Conservation (phyloP, 2,113 vertebrate genomes). For the Sander lucioperca region DNA sequence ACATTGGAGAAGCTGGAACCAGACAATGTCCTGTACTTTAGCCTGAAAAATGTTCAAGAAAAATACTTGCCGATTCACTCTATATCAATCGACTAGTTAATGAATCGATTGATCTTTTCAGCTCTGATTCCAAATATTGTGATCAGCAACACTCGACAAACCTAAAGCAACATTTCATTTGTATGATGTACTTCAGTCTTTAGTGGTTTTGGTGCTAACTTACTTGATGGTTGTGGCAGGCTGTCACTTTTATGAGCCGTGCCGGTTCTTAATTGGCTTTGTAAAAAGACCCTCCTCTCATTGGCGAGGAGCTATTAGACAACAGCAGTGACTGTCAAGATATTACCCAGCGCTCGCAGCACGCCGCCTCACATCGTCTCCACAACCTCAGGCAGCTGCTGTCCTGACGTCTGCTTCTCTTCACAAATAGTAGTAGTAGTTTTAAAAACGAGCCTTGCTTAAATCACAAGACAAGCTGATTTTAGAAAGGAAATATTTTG, state of each 20-base stretch:
- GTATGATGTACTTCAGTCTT: not conserved
- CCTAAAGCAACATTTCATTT: not conserved
- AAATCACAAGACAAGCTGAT: slow-evolving; percentile 18
- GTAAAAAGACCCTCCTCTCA: slow-evolving; percentile 50
- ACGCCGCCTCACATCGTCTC: slow-evolving; percentile 25
- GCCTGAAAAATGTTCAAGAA: not conserved
- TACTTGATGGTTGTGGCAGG: slow-evolving; percentile 52
- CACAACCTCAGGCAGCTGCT: slow-evolving; percentile 28
- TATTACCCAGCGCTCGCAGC: slow-evolving; percentile 13
- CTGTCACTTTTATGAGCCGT: slow-evolving; percentile 68
- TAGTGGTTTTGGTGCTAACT: slow-evolving; percentile 9
- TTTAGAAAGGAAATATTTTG: slow-evolving; percentile 41
- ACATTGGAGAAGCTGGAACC: not conserved
- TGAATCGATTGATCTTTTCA: not conserved
- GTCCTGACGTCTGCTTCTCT: slow-evolving; percentile 23
- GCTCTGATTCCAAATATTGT: not conserved
- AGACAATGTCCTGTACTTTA: not conserved
- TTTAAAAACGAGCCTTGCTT: not conserved
- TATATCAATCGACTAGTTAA: not conserved
- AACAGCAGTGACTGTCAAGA: slow-evolving; percentile 34
- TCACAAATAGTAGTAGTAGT: slow-evolving; percentile 10
- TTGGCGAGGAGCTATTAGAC: slow-evolving; percentile 25
- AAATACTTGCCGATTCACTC: not conserved
- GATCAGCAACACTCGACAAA: not conserved
- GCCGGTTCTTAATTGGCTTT: slow-evolving; percentile 54